These are phyloP conservation scores for Coendou prehensilis DNA, from an alignment of 2,797 vertebrate species.

Conservation along the genomic window DNA sequence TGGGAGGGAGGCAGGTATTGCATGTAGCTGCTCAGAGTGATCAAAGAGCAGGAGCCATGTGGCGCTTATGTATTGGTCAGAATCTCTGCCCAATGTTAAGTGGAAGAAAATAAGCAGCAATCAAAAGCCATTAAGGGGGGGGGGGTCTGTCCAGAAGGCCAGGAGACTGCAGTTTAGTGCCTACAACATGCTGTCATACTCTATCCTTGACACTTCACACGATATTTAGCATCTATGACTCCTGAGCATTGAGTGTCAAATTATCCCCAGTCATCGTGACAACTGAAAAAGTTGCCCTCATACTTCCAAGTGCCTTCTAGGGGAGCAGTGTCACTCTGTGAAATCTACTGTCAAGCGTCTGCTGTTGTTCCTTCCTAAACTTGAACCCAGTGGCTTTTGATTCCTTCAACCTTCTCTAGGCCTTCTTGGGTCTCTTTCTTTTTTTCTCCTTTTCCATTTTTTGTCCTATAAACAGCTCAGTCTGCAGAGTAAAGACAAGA, in stretches of 20 bases:
- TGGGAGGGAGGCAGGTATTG: not conserved
- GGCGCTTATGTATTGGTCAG: not conserved
- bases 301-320: not conserved
- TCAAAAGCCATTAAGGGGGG: constrained; percentile 12
- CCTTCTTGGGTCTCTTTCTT: not conserved
- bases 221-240: not conserved
- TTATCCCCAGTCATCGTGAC: not conserved
- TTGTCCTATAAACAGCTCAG: not conserved
- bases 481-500: constrained; percentile 1
- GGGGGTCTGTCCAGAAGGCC: not conserved
- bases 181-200: not conserved
- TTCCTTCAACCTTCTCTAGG: not conserved
- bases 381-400: not conserved
- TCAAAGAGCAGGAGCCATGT: not conserved
- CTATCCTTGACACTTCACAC: not conserved
- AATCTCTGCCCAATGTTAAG: not conserved
- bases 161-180: not conserved
- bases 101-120: not conserved
- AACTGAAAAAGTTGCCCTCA: not conserved
- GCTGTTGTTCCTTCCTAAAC: not conserved
- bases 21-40: not conserved
- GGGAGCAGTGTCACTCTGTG: not conserved
- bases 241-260: not conserved
- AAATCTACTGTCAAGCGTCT: not conserved
- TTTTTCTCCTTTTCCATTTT: not conserved